These are phyloP conservation scores for Rhagologus leucostigma DNA, from an alignment of 2,113 vertebrate species.

Conservation along the genomic window DNA sequence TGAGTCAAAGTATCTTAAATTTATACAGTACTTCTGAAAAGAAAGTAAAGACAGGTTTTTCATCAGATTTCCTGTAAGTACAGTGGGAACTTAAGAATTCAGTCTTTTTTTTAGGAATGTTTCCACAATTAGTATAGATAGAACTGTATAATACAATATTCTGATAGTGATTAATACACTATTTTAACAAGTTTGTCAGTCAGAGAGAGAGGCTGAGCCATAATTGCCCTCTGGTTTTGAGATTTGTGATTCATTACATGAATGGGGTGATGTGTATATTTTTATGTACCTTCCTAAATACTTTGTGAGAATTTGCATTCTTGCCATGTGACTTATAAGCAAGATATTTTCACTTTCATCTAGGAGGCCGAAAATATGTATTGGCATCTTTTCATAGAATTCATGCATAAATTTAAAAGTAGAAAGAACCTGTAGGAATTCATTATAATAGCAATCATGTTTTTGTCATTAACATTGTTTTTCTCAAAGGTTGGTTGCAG, in stretches of 20 bases:
- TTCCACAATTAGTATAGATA: neutral
- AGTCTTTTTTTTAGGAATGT: neutral
- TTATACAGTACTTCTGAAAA: neutral
- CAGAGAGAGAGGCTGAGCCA: neutral
- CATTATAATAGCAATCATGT: neutral
- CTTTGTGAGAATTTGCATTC: neutral
- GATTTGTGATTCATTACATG: neutral
- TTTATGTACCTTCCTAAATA: neutral
- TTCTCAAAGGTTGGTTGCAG: neutral
- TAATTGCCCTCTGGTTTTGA: neutral
- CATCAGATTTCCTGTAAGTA: neutral
- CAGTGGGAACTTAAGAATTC: neutral
- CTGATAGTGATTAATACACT: neutral
- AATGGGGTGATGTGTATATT: neutral
- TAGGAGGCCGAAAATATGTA: neutral
- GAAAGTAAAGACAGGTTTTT: neutral
- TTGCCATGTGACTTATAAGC: neutral
- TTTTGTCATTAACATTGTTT: neutral
- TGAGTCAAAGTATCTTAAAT: neutral
- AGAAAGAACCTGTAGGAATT: neutral
- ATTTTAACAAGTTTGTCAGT: neutral
- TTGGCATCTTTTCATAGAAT: neutral
- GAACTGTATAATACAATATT: neutral
- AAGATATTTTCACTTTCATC: neutral
- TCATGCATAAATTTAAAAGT: neutral